Base-by-base conservation (phyloP, 2,113 vertebrate genomes). In the Sturnira hondurensis region DNA sequence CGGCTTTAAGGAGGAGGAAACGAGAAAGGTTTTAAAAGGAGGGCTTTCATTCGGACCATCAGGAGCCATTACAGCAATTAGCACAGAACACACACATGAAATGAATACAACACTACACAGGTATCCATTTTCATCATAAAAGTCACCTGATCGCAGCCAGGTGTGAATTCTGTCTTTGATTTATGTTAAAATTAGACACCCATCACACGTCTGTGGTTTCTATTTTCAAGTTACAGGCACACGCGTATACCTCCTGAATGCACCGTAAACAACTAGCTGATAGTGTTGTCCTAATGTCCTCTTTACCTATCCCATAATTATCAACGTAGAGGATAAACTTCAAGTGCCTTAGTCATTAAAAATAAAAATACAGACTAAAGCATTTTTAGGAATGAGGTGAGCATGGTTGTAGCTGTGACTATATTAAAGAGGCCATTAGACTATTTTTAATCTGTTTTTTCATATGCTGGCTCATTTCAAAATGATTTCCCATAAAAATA, bases 401-500 rank as follows among this genome's bases (percentile, higher is more conserved):
- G 45, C 50, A 81, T 67, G 52, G 41, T 17, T 81, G 4, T 54
- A 89, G 95, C n/a, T 80, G 33, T 56, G 58, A 89, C 73, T 84
- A 41, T 74, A 89, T 92, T 94, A 50, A 84, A 97, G 87, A 58
- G 36, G 33, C 63, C 28, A 73, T 85, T 86, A 70, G 81, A 81
- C 38, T 74, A 89, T 87, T 96, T 93, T 91, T 41, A 86, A 73
- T 85, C 43, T 90, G 7, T 58, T 81, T 81, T 83, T 84, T 89
- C 22, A 96, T 84, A 91, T 81, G 71, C 61, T 88, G 84, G 67
- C 52, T 97, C 95, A 77, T 92, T 92, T 81, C 77, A 54, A 96
- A 96, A 93, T 78, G 65, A 97, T 56, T 96, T 52, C 50, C 36
- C 91, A 93, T 95, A 90, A 97, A 97, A 95, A 93, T 85, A 92